These are phyloP conservation scores for Lottia gigantea DNA, from an alignment of 2,888 invertebrate species.

Conservation along the genomic window DNA sequence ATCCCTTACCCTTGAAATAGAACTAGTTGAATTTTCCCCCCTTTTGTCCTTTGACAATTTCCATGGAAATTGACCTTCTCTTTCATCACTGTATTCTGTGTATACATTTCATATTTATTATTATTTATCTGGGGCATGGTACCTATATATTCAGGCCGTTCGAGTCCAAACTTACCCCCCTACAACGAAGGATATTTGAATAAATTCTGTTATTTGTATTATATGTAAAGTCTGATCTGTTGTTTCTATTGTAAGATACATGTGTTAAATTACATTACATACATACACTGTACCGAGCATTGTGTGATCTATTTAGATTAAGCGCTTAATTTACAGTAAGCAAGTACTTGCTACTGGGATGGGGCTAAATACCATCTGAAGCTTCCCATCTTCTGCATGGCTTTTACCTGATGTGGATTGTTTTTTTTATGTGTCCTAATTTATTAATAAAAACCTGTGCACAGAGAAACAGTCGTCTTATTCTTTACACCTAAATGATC, in stretches of 20 bases:
- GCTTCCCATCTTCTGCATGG: slow-evolving; percentile 19
- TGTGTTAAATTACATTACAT: slow-evolving; percentile 9
- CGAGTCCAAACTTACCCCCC: neutral
- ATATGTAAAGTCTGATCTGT: slow-evolving; percentile 11
- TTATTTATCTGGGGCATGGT: slow-evolving; percentile 4
- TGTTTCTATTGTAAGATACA: slow-evolving; percentile 7
- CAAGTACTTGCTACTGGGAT: slow-evolving; percentile 9
- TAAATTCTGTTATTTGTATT: neutral
- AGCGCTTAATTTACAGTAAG: slow-evolving; percentile 10
- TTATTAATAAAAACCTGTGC: slow-evolving; percentile 30
- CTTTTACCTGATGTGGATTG: slow-evolving; percentile 32
- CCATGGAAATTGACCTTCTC: slow-evolving; percentile 8
- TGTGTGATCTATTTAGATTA: slow-evolving; percentile 9
- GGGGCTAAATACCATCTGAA: neutral
- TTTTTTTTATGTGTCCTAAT: slow-evolving; percentile 29
- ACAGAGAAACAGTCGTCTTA: slow-evolving; percentile 21
- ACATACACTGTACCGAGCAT: slow-evolving; percentile 11
- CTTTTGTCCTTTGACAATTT: neutral
- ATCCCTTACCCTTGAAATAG: neutral
- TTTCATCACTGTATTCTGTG: slow-evolving; percentile 8
- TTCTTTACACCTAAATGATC: too few species aligned
- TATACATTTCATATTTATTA: slow-evolving; percentile 10
- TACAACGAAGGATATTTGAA: neutral
- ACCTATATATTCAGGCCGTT: neutral
- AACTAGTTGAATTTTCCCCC: neutral